Evolutionary conservation across 2,888 invertebrate genomes (phyloP), one percentile per base, ranked within the genome.

Genomic region (Phyllotreta cruciferae): DNA sequence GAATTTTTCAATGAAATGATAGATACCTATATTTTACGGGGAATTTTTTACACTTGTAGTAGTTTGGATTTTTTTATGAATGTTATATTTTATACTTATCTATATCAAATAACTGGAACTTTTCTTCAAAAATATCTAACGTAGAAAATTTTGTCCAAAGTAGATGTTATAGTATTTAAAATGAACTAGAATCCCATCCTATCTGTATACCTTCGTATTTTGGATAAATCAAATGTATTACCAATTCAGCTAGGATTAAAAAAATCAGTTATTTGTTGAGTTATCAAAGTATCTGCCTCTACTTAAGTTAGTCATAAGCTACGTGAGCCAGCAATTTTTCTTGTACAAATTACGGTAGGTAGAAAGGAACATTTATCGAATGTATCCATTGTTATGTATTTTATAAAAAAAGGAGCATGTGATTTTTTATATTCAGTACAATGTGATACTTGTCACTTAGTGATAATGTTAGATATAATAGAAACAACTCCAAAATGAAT

Each of bases 391-490:
- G 64, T 56, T 63, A 63, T 66, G 65, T 68, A 62, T 65, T 67
- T 64, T 56, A 63, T 66, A 52, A 52, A 36, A n/a, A 37, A 52
- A 64, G 66, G 68, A 64, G 66, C 60, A 64, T 66, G 70, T 71
- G 71, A 70, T 67, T 65, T 39, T 7, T 52, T 52, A 47, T 57
- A 50, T 60, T 38, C 45, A 57, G 66, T 64, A 65, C 67, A 68
- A 68, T 71, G 71, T 71, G 71, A 71, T 64, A 67, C 60, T 56
- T 62, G 62, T 52, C 52, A 66, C 66, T 66, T 64, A 66, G 24
- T 24, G 24, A 63, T 63, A 58, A 37, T 52, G 13, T 5, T 52
- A 52, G 37, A 38, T 36, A 52, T 52, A n/a, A 24, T 14, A 38
- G 37, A n/a, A 37, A 52, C 9, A 41, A 38, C 49, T 36, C 49